A percentile compares a stretch with the other conserved stretches of the same genome.
Evolutionary conservation across 2,113 vertebrate genomes (phyloP).

Genomic region (Chaetops frenatus): DNA sequence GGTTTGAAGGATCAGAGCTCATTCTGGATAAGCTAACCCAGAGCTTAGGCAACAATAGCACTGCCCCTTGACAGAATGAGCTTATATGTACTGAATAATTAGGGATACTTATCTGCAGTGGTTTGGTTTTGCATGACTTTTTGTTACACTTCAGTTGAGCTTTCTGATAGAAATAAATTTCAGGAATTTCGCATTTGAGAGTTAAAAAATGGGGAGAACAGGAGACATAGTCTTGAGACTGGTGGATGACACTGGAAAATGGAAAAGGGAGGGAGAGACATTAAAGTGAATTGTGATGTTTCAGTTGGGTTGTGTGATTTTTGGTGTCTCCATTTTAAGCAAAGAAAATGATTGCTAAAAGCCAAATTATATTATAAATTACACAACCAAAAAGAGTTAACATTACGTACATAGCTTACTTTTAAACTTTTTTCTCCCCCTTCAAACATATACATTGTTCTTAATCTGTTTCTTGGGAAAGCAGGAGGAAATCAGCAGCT

Average conservation of each 20-base stretch:
- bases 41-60: background rate
- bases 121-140: background rate
- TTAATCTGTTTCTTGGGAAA: background rate
- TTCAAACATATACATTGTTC: background rate
- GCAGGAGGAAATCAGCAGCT: background rate
- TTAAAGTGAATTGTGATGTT: background rate
- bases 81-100: background rate
- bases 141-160: background rate
- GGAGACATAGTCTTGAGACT: background rate
- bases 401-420: background rate
- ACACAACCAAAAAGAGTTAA: background rate
- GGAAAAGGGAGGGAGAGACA: background rate
- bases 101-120: background rate
- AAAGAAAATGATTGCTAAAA: background rate
- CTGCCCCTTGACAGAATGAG: background rate
- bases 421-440: background rate
- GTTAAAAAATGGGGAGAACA: accelerated
- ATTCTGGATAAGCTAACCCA: background rate
- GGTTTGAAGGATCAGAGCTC: background rate
- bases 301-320: background rate
- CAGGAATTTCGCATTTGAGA: background rate
- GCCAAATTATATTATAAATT: background rate
- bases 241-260: background rate
- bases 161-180: background rate
- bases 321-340: background rate